Evolutionary conservation across 2,113 vertebrate species (phyloP).

Genomic region (Gymnorhina tibicen): DNA sequence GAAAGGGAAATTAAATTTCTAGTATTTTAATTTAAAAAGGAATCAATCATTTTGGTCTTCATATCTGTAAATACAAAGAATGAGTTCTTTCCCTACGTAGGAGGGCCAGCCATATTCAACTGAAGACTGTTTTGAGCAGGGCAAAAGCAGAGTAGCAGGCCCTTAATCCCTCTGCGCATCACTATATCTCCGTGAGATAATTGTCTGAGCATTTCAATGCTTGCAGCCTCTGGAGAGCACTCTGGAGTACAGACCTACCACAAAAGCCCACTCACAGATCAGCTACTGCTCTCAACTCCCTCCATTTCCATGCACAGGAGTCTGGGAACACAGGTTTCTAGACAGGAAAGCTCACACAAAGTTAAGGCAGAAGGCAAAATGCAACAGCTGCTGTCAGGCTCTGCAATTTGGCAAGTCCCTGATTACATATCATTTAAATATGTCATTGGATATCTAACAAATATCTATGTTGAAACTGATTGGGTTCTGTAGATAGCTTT

Average conservation of each 20-base stretch:
- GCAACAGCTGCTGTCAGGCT: neutral
- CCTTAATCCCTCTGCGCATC: neutral
- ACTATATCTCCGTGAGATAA: neutral
- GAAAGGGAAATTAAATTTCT: neutral
- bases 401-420: neutral
- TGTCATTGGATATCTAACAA: neutral
- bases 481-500: neutral
- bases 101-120: neutral
- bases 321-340: neutral
- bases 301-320: rapidly evolving
- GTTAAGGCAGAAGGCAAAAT: neutral
- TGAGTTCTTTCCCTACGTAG: neutral
- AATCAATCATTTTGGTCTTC: neutral
- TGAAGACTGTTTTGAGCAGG: neutral
- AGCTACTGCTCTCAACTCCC: neutral
- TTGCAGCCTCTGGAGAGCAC: neutral
- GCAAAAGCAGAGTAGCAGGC: neutral
- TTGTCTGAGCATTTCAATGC: neutral
- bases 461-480: neutral
- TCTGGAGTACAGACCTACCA: neutral
- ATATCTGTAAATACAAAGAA: neutral
- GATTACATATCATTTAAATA: neutral
- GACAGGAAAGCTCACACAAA: neutral
- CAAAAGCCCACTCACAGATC: neutral
- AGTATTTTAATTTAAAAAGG: neutral